Evolutionary conservation across 2,888 invertebrate genomes (phyloP), one percentile per base, ranked within the genome.

Genomic region (Orchesellides sinensis): DNA sequence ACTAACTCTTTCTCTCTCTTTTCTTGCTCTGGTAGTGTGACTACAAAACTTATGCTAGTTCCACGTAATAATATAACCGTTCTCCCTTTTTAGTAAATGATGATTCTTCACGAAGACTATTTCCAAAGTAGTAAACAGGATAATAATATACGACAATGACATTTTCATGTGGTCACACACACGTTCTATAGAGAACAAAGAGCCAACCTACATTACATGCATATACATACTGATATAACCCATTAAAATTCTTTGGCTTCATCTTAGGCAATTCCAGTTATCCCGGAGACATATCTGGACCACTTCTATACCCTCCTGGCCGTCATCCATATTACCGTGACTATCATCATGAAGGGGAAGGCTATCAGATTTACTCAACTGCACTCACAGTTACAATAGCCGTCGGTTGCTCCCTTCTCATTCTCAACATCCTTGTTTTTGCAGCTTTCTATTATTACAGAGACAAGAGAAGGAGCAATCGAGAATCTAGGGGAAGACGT

Each of bases 341-440:
- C 40, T 69, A 80, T 54, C 70, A 75, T 35, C 70, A 52, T n/a
- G 88, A 88, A 52, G 81, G 78, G 5, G 88, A 88, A 68, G 88
- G 88, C 0, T 96, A 96, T 88, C 96, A 96, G 0, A 95, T 96
- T 0, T 97, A 97, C 89, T 96, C 96, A 0, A 96, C 97, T 2
- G 97, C 97, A 0, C 91, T 97, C 12, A 96, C 96, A 90, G 96
- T 97, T 0, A 97, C 97, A 19, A 96, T 98, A 88, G 98, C 97
- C 61, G 97, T 98, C 85, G 98, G 98, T 47, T 97, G 97, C 89
- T 96, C 96, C 4, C 91, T 98, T 81, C 92, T 98, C 25, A 96
- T 98, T 89, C 91, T 98, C 3, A 98, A 98, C 90, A 96, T 98
- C 56, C 91, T 98, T 27, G 96, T 98, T 89, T 98, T 98, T 89